Percentiles rank a stretch among this genome's conserved stretches.
Evolutionary conservation across 1,140 invertebrate species (phyloP).

Genomic region (Drosophila busckii): DNA sequence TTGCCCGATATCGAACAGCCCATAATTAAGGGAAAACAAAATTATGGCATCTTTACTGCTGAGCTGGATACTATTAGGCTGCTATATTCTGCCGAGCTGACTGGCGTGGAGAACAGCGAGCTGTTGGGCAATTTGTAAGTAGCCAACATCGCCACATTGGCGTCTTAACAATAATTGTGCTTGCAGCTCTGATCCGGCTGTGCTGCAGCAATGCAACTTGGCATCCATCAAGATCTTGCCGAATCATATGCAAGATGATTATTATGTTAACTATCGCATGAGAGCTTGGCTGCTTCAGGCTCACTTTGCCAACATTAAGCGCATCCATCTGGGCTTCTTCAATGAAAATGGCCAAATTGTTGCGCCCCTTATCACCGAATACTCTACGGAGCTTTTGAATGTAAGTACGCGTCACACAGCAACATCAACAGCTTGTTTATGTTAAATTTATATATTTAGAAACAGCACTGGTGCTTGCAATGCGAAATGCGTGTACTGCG

Average conservation of each 20-base stretch:
- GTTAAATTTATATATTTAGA: too few species aligned
- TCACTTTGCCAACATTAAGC: background rate
- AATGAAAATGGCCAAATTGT: background rate
- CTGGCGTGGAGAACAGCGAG: conserved; percentile 15
- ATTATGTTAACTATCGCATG: background rate
- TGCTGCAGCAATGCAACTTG: conserved; percentile 10
- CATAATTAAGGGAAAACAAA: conserved; percentile 9
- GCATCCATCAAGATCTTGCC: background rate
- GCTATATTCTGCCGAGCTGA: conserved; percentile 18
- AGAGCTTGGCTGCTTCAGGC: background rate
- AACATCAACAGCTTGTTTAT: background rate
- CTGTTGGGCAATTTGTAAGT: conserved; percentile 24
- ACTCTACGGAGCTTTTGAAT: background rate
- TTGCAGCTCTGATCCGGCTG: conserved; percentile 9
- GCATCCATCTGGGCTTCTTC: background rate
- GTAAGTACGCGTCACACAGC: background rate
- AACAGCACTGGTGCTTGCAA: background rate
- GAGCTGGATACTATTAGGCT: conserved; percentile 10
- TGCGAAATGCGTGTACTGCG: background rate
- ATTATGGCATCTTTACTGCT: conserved; percentile 19
- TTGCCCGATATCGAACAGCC: background rate
- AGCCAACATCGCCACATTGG: background rate
- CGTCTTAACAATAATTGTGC: too few species aligned
- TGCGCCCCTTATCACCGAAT: background rate
- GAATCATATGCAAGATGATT: background rate